A percentile compares a stretch with the other conserved stretches of the same genome.
Evolutionary conservation across 1,140 invertebrate species (phyloP).

Genomic region (Dryas iulia): DNA sequence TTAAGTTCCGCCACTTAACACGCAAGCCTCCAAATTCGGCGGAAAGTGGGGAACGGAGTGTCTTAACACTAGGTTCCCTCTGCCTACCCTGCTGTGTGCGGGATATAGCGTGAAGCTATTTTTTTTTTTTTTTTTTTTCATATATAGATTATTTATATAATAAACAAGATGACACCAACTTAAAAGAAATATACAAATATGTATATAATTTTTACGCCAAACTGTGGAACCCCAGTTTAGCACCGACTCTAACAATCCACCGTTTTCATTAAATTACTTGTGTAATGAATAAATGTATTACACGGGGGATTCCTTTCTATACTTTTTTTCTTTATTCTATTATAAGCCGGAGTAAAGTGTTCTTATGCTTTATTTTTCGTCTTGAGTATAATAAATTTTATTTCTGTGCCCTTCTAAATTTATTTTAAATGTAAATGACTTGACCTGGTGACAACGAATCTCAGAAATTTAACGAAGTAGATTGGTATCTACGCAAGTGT

Average conservation of each 20-base stretch:
- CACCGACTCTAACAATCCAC: slow-evolving; percentile 15
- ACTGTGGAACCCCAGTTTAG: neutral
- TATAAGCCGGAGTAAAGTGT: slow-evolving; percentile 60
- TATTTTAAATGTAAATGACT: slow-evolving; percentile 61
- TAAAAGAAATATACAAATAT: no score
- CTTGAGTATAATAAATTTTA: slow-evolving; percentile 60
- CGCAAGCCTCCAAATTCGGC: no score
- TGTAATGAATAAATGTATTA: slow-evolving; percentile 75
- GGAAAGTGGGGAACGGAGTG: no score
- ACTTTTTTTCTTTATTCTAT: slow-evolving; percentile 63
- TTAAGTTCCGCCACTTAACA: no score
- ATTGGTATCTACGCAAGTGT: neutral
- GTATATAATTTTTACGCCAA: no score
- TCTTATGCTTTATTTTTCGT: slow-evolving; percentile 60
- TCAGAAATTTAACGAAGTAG: slow-evolving; percentile 27
- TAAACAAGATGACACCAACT: no score
- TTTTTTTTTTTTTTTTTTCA: no score
- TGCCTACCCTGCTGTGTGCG: no score
- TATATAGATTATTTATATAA: no score
- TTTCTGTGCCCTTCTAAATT: slow-evolving; percentile 47
- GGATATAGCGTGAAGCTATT: no score
- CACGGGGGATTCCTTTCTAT: slow-evolving; percentile 56
- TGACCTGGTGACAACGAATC: slow-evolving; percentile 26
- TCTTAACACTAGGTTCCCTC: no score
- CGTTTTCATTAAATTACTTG: slow-evolving; percentile 68